Conservation (phyloP, 2,113 vertebrate species). For the Oxyruncus cristatus region DNA sequence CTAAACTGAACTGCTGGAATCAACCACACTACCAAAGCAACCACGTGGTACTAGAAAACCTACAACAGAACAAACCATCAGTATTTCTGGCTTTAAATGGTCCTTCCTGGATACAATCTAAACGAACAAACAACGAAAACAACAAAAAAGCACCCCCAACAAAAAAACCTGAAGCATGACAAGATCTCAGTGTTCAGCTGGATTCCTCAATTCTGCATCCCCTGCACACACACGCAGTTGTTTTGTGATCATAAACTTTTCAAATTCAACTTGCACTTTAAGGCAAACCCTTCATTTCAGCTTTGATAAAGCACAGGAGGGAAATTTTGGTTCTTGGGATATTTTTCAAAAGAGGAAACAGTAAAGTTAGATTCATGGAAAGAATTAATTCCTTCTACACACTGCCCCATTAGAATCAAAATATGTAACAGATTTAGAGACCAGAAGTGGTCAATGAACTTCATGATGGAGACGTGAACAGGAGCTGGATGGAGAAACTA, state of each 20-base stretch:
- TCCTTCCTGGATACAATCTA: background rate
- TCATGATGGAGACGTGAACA: accelerated
- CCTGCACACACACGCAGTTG: background rate
- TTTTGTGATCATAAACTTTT: background rate
- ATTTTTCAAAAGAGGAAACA: background rate
- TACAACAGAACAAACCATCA: background rate
- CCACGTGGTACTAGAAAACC: background rate
- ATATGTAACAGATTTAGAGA: background rate
- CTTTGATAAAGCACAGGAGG: background rate
- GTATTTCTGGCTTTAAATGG: background rate
- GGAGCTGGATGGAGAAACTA: background rate
- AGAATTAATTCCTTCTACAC: background rate
- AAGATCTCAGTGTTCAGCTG: background rate
- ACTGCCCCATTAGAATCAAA: background rate
- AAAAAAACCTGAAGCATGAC: background rate
- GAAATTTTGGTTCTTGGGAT: background rate
- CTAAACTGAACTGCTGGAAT: background rate
- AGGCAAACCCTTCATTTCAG: background rate
- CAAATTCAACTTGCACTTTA: background rate
- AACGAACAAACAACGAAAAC: background rate
- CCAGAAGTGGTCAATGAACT: background rate
- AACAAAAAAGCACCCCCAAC: background rate
- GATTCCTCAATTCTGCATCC: background rate
- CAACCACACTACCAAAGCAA: background rate
- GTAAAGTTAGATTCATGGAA: background rate